Evolutionary conservation across 2,797 vertebrate genomes (phyloP).

Genomic region (Pristis pectinata): DNA sequence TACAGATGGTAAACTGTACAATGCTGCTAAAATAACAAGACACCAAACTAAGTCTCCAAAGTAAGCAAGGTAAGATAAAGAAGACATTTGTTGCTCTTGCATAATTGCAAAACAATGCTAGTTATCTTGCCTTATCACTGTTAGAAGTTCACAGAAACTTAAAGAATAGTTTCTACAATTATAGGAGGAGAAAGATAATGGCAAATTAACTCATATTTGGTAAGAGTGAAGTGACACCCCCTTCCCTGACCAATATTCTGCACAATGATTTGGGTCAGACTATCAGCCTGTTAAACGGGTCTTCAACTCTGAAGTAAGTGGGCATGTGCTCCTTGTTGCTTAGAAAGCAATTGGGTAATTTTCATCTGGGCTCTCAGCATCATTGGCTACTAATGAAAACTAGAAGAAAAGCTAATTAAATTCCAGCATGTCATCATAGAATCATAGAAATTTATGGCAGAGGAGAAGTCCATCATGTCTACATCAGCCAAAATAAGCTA

Average conservation of each 20-base stretch:
- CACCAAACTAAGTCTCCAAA: constrained; percentile 38
- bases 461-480: no score
- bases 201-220: not conserved
- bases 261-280: not conserved
- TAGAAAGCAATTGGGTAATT: not conserved
- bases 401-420: not conserved
- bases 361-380: not conserved
- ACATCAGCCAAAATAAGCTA: no score
- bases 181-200: not conserved
- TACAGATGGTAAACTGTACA: constrained; percentile 43
- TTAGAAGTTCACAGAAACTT: not conserved
- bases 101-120: not conserved
- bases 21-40: constrained; percentile 41
- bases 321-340: not conserved
- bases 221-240: not conserved
- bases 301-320: not conserved
- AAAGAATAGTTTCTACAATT: not conserved
- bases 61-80: constrained; percentile 40
- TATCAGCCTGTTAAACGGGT: not conserved
- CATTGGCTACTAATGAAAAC: not conserved
- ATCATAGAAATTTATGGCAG: no score
- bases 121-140: not conserved
- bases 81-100: not conserved
- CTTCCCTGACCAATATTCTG: not conserved
- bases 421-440: not conserved